Percentiles rank a stretch among this genome's conserved stretches.
Conservation (phyloP, 2,797 vertebrate genomes). For the Dipus sagitta region DNA sequence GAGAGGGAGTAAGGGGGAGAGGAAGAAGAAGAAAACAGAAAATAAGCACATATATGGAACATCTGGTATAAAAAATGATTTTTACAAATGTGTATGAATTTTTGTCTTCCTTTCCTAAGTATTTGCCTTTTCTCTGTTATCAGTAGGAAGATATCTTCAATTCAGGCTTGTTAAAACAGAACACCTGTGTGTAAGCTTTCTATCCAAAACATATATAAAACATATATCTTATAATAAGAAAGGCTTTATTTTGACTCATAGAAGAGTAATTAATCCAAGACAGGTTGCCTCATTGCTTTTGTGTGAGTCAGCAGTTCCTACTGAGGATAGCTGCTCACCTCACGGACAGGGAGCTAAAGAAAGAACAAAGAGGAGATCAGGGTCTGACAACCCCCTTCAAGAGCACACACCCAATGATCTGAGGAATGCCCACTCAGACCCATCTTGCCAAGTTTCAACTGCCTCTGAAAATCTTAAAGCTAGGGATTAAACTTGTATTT, state of each 20-base stretch:
- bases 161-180: background rate
- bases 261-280: background rate
- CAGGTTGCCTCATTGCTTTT: background rate
- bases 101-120: background rate
- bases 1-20: background rate
- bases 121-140: background rate
- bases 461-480: background rate
- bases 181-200: background rate
- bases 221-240: background rate
- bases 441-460: background rate
- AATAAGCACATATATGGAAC: background rate
- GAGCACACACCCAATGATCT: background rate
- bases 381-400: background rate
- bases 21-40: background rate
- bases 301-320: background rate
- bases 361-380: background rate
- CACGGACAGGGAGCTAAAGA: background rate
- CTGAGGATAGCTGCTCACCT: background rate
- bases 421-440: background rate
- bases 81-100: background rate
- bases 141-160: background rate
- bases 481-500: background rate
- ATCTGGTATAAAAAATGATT: background rate
- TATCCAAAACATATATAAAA: background rate
- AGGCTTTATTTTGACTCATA: background rate